A percentile compares a stretch with the other conserved stretches of the same genome.
These are phyloP conservation scores for Drosophila mauritiana DNA, from an alignment of 1,140 invertebrate genomes.

Conservation along the genomic window DNA sequence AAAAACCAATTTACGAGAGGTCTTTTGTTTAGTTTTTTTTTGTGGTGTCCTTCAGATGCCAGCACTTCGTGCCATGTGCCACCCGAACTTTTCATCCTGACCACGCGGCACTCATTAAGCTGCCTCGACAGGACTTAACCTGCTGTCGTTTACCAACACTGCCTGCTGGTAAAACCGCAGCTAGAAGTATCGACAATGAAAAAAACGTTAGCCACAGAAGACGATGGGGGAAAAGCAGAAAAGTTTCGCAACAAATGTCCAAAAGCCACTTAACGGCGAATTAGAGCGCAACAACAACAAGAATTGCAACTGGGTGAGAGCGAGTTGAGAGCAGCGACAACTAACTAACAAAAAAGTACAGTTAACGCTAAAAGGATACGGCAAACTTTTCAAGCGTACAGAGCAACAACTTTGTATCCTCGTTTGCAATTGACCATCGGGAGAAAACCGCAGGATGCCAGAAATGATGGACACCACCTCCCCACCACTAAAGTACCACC, in stretches of 20 bases:
- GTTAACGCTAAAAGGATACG: slow-evolving; percentile 78
- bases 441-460: slow-evolving; percentile 25
- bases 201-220: slow-evolving; percentile 27
- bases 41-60: background rate
- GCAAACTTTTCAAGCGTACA: slow-evolving; percentile 62
- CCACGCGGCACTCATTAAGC: slow-evolving; percentile 57
- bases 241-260: slow-evolving; percentile 78
- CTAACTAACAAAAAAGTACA: slow-evolving; percentile 71
- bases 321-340: slow-evolving; percentile 34
- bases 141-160: slow-evolving; percentile 50
- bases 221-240: slow-evolving; percentile 15
- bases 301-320: slow-evolving; percentile 23
- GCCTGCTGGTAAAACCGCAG: slow-evolving; percentile 15
- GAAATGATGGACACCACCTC: background rate
- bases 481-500: too few species aligned
- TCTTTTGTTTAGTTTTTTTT: slow-evolving; percentile 2
- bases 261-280: slow-evolving; percentile 81
- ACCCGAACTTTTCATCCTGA: background rate
- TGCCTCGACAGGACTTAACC: slow-evolving; percentile 37
- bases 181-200: slow-evolving; percentile 59
- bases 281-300: slow-evolving; percentile 70
- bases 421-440: slow-evolving; percentile 31
- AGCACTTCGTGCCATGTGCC: slow-evolving; percentile 9
- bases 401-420: slow-evolving; percentile 30
- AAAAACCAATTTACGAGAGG: slow-evolving; percentile 24